Base-by-base conservation (phyloP, 2,888 invertebrate species). In the Listrodromus nycthemerus region DNA sequence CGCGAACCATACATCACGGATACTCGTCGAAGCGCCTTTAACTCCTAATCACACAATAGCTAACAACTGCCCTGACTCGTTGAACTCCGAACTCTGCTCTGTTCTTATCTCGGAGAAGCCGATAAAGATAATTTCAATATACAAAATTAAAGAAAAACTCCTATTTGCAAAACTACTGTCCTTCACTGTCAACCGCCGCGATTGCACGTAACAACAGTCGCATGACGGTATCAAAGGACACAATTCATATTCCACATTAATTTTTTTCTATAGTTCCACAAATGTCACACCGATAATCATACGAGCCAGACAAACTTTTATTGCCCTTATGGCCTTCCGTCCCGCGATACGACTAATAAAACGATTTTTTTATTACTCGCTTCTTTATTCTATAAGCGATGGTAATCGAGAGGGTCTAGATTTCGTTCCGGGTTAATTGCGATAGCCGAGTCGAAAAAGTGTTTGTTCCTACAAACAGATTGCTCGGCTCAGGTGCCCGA, bases 391-490 rank as follows among this genome's bases (percentile, higher is more conserved):
- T 63, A 73, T 65, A 84, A 80, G 45, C 79, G 86, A 86, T 86
- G 70, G 63, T 48, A 84, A 86, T 86, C 86, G 65, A 61, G 50
- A 24, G 75, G 76, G 83, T 66, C 73, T 84, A 83, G 85, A 86
- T 89, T 87, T 77, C 63, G 55, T 75, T 77, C 84, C 74, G 86
- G 89, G 87, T 91, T 91, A 91, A 91, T 90, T 89, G 91, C 89
- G 90, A 90, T 90, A 90, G 90, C 88, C 84, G 58, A 76, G 75
- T 85, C 75, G 79, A 70, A 79, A 70, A 48, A 30, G 33, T 69
- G 78, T 82, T 81, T 61, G 70, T 45, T 16, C 67, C 30, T 27
- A 55, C 66, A 65, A 19, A 37, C 65, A 45, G 24, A 75, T 63
- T 65, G 75, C 30, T 16, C 16, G 65, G 79, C 70, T 84, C 78